Evolutionary conservation across 2,888 invertebrate species (phyloP).

Genomic region (Tenthredo notha): DNA sequence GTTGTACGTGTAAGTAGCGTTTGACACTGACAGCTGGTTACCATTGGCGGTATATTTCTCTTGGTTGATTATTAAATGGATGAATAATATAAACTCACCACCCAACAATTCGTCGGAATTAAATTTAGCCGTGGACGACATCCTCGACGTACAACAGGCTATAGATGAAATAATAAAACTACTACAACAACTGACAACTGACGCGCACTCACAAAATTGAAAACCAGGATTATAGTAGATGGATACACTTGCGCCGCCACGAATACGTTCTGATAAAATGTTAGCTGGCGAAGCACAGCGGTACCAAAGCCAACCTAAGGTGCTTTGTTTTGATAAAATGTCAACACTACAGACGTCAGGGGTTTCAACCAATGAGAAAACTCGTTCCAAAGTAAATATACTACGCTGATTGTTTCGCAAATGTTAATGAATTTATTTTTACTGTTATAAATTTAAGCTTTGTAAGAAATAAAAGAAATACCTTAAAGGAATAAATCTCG

Average conservation of each 20-base stretch:
- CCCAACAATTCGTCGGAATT: slow-evolving; percentile 72
- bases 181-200: not conserved
- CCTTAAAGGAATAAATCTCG: not conserved
- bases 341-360: slow-evolving; percentile 71
- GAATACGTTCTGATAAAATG: slow-evolving; percentile 69
- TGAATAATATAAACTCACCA: slow-evolving; percentile 66
- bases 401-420: slow-evolving; percentile 52
- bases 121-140: slow-evolving; percentile 72
- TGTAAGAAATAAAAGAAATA: not conserved
- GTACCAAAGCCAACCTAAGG: slow-evolving; percentile 61
- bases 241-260: slow-evolving; percentile 63
- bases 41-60: slow-evolving; percentile 9
- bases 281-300: slow-evolving; percentile 53
- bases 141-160: slow-evolving; percentile 55
- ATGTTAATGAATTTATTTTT: not conserved
- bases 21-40: slow-evolving; percentile 67
- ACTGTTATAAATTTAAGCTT: not conserved
- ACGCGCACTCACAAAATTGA: slow-evolving; percentile 24
- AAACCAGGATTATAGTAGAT: not conserved
- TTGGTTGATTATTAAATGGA: not conserved
- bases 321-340: slow-evolving; percentile 76
- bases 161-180: not conserved
- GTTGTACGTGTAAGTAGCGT: slow-evolving; percentile 9
- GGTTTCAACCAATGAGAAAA: slow-evolving; percentile 64
- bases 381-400: slow-evolving; percentile 65